phyloP scores from a whole-genome alignment of 37 sponge, comb jelly and placozoan genomes.

The Theonella swinhoei region DNA sequence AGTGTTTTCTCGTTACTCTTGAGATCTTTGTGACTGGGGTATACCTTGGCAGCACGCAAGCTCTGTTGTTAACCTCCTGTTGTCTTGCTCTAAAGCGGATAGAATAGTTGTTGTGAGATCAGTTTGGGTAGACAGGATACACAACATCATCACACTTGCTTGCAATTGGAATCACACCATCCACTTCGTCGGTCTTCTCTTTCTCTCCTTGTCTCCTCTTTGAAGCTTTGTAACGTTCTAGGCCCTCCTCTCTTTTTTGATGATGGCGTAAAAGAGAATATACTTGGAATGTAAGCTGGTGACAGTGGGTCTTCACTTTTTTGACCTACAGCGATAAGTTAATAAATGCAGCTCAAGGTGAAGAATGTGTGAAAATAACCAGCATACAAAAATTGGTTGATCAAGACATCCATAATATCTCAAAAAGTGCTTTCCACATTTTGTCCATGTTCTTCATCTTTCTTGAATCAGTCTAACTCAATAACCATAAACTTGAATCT shows the following conservation, averaged over 20 bases:
- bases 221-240: slow-evolving; percentile 1
- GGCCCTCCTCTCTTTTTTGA: neutral
- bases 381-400: too few species aligned
- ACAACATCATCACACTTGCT: too few species aligned
- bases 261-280: neutral
- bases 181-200: neutral
- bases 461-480: too few species aligned
- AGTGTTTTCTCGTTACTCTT: too few species aligned
- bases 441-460: too few species aligned
- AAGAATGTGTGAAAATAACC: too few species aligned
- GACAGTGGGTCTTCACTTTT: slow-evolving; percentile 19
- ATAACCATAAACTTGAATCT: too few species aligned
- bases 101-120: slow-evolving; percentile 23
- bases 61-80: slow-evolving; percentile 11
- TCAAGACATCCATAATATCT: too few species aligned
- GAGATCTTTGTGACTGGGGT: slow-evolving; percentile 22
- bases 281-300: slow-evolving; percentile 11
- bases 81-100: slow-evolving; percentile 24
- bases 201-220: neutral
- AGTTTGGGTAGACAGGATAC: slow-evolving; percentile 52
- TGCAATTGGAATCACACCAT: too few species aligned
- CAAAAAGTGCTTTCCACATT: too few species aligned
- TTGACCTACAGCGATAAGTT: slow-evolving; percentile 5
- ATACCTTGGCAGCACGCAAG: slow-evolving; percentile 12
- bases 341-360: too few species aligned